Percentiles rank a stretch among this genome's conserved stretches.
Evolutionary conservation across 2,797 vertebrate species (phyloP).

Genomic region (Alectoris magna): DNA sequence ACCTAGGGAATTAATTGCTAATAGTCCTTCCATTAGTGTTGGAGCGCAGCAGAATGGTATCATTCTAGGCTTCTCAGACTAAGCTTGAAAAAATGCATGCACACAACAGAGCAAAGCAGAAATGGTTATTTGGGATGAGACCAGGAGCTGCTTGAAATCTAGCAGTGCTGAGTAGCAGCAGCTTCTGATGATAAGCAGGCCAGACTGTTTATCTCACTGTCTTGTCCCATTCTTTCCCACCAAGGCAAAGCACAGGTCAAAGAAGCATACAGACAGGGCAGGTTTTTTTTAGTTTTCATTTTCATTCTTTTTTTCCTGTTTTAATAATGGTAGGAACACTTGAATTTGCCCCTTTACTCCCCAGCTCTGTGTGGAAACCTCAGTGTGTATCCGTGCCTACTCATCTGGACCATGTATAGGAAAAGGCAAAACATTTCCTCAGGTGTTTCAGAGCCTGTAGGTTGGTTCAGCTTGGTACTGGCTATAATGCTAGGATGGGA

Average conservation of each 20-base stretch:
- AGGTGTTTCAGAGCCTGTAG: background rate
- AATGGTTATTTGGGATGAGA: background rate
- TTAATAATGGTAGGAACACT: background rate
- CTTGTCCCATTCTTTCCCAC: background rate
- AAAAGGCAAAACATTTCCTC: background rate
- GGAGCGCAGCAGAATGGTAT: background rate
- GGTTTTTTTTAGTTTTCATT: background rate
- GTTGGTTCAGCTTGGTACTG: background rate
- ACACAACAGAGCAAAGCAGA: background rate
- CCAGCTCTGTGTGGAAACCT: background rate
- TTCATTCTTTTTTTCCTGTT: background rate
- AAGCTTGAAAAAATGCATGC: background rate
- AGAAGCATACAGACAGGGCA: background rate
- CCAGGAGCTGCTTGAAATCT: background rate
- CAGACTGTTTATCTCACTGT: background rate
- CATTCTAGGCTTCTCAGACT: background rate
- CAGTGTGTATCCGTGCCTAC: background rate
- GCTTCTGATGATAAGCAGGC: accelerated
- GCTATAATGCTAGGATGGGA: background rate
- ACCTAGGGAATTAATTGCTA: constrained; percentile 70
- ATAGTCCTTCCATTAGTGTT: background rate
- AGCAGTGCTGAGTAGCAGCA: accelerated
- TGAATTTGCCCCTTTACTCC: background rate
- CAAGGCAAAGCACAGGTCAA: background rate
- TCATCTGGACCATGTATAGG: accelerated